Percentiles rank a stretch among this genome's conserved stretches.
phyloP scores from a whole-genome alignment of 2,113 vertebrate species.

The Prinia subflava region DNA sequence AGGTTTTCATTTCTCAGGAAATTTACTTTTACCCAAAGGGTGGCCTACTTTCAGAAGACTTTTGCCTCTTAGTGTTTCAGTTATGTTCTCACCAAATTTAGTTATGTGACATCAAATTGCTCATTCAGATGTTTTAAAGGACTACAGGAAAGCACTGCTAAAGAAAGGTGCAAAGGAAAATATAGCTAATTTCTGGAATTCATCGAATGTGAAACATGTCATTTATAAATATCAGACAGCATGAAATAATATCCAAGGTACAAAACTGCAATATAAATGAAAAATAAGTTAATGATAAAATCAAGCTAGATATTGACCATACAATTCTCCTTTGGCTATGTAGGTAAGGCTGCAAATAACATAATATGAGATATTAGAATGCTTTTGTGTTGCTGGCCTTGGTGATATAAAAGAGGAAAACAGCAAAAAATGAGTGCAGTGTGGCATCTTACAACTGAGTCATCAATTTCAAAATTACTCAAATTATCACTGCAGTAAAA shows the following conservation, averaged over 20 bases:
- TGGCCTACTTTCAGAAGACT: background rate
- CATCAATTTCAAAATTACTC: background rate
- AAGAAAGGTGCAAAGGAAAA: slow-evolving; percentile 12
- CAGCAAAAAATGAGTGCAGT: background rate
- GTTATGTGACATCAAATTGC: background rate
- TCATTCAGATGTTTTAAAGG: background rate
- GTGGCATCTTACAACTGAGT: background rate
- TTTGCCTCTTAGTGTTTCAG: background rate
- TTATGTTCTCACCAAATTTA: background rate
- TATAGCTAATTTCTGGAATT: slow-evolving; percentile 8
- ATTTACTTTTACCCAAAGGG: background rate
- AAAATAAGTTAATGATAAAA: background rate
- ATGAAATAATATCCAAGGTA: background rate
- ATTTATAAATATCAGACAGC: slow-evolving; percentile 6
- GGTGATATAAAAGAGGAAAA: background rate
- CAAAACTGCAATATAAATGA: background rate
- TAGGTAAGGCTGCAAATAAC: background rate
- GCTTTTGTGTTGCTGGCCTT: background rate
- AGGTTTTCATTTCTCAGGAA: background rate
- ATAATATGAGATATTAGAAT: background rate
- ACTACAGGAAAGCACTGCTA: slow-evolving; percentile 17
- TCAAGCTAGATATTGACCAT: background rate
- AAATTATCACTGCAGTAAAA: background rate
- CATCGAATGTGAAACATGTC: background rate
- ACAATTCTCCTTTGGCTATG: background rate